These are phyloP conservation scores for Papilio protenor DNA, from an alignment of 2,888 invertebrate species.

Conservation along the genomic window DNA sequence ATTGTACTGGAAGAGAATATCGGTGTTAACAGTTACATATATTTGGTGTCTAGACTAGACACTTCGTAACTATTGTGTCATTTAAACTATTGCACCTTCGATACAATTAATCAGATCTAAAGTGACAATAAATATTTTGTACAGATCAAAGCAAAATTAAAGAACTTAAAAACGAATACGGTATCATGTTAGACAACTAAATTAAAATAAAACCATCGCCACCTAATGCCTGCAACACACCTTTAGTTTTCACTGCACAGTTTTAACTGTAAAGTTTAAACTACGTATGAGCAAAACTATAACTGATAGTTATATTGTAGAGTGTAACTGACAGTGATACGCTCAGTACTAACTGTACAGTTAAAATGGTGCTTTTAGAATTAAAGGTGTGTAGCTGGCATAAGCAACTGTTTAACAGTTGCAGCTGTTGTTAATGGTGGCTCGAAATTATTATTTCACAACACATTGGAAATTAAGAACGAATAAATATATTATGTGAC, in stretches of 20 bases:
- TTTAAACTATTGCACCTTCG: constrained; percentile 46
- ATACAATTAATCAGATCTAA: constrained; percentile 73
- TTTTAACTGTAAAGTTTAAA: no score
- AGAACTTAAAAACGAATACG: constrained; percentile 76
- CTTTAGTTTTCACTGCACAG: no score
- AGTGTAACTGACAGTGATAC: no score
- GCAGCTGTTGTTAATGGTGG: constrained; percentile 65
- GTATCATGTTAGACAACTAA: constrained; percentile 72
- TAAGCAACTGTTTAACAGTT: constrained; percentile 77
- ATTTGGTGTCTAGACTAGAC: constrained; percentile 59
- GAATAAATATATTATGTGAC: constrained; percentile 55
- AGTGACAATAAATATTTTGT: constrained; percentile 67
- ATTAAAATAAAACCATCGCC: constrained; percentile 74
- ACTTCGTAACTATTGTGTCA: constrained; percentile 50
- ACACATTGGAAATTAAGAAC: constrained; percentile 62
- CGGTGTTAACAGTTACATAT: constrained; percentile 55
- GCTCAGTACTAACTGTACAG: no score
- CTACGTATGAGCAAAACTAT: no score
- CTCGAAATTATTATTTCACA: constrained; percentile 68
- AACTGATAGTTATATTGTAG: no score
- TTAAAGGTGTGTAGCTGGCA: no score
- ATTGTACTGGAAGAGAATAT: constrained; percentile 70
- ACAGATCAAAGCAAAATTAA: constrained; percentile 84
- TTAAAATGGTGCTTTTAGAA: no score
- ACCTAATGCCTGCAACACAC: constrained; percentile 50